A percentile compares a stretch with the other conserved stretches of the same genome.
phyloP scores from a whole-genome alignment of 1,140 invertebrate species.

The Tetranychus cinnabarinus region DNA sequence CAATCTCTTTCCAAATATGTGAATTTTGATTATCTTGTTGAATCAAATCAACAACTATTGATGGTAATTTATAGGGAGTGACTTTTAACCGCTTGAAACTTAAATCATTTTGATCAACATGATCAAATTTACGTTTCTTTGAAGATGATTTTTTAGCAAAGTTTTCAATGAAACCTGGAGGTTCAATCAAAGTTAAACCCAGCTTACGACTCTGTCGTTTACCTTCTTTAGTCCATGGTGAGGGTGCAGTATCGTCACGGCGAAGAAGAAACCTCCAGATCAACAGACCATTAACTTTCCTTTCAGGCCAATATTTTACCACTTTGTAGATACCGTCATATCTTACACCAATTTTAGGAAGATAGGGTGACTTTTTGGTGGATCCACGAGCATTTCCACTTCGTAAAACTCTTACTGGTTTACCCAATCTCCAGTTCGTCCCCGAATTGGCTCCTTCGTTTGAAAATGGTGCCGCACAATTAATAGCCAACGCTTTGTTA shows the following conservation, averaged over 20 bases:
- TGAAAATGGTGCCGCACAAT: no score
- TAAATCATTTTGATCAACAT: neutral
- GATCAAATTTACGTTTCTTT: slow-evolving; percentile 34
- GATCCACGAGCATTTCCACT: slow-evolving; percentile 43
- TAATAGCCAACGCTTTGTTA: no score
- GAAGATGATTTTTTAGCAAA: neutral
- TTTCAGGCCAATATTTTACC: slow-evolving; percentile 56
- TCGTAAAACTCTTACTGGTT: slow-evolving; percentile 51
- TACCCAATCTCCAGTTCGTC: slow-evolving; percentile 42
- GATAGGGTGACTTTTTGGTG: slow-evolving; percentile 34
- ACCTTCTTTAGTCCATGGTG: no score
- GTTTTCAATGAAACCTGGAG: neutral
- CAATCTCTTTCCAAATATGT: slow-evolving; percentile 17
- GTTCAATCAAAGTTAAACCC: slow-evolving; percentile 17
- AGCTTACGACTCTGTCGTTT: slow-evolving; percentile 12
- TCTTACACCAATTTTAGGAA: slow-evolving; percentile 41
- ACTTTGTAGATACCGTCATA: slow-evolving; percentile 33
- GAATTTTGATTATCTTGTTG: slow-evolving; percentile 7
- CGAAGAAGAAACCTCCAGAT: no score
- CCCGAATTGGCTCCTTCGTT: neutral
- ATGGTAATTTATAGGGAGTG: neutral
- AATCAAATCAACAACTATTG: slow-evolving; percentile 17
- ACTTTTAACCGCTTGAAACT: neutral
- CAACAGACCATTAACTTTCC: slow-evolving; percentile 28
- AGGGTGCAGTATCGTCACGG: no score